Percentiles rank a stretch among this genome's conserved stretches.
phyloP scores from a whole-genome alignment of 1,140 invertebrate genomes.

The Drosophila sulfurigaster region DNA sequence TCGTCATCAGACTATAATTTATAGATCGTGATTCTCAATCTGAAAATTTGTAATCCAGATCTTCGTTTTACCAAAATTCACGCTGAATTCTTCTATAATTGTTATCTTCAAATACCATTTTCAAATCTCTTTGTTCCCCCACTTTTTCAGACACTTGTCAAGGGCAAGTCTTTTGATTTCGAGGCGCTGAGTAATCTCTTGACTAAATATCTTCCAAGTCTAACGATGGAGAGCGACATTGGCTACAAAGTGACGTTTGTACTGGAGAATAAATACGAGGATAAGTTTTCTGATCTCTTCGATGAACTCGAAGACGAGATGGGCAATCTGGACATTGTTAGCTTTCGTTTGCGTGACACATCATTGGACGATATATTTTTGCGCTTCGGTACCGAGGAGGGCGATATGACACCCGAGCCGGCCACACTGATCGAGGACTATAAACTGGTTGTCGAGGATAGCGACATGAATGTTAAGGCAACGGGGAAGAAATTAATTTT shows the following conservation, averaged over 20 bases:
- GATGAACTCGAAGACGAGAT: conserved; percentile 85
- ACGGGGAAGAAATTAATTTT: background rate
- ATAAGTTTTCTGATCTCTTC: conserved; percentile 87
- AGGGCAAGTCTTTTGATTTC: conserved; percentile 42
- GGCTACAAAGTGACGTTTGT: conserved; percentile 87
- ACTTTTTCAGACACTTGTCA: conserved; percentile 46
- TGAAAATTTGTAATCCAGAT: no score
- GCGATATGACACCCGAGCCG: conserved; percentile 33
- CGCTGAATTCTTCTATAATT: no score
- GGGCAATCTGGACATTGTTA: conserved; percentile 88
- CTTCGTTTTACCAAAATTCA: no score
- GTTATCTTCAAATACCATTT: no score
- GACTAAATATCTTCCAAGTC: conserved; percentile 41
- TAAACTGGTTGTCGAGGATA: background rate
- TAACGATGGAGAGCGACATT: conserved; percentile 86
- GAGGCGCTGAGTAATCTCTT: conserved; percentile 16
- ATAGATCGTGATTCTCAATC: no score
- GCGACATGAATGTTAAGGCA: rapidly evolving
- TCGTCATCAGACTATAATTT: no score
- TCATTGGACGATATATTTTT: conserved; percentile 94
- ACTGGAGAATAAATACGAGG: conserved; percentile 87
- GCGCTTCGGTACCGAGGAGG: conserved; percentile 61
- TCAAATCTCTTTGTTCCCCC: background rate
- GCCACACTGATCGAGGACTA: conserved; percentile 40
- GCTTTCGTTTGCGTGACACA: conserved; percentile 96